Percentiles rank a stretch among this genome's conserved stretches.
phyloP scores from a whole-genome alignment of 2,113 vertebrate species.

The Amblyopsis rosae region DNA sequence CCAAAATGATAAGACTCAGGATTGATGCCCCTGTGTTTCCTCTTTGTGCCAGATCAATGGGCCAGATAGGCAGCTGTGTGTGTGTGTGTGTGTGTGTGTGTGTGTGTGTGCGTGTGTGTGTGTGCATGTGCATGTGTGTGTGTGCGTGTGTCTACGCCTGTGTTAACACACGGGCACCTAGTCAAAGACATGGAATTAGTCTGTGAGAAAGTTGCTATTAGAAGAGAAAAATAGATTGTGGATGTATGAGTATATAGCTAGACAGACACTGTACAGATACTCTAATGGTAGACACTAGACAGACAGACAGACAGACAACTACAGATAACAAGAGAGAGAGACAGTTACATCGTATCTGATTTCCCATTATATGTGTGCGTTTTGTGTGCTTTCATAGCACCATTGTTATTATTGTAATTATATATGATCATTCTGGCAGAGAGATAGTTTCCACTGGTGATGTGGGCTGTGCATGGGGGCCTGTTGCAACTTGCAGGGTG shows the following conservation, averaged over 20 bases:
- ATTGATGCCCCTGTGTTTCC: conserved; percentile 76
- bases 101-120: conserved; percentile 8
- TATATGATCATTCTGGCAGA: conserved; percentile 69
- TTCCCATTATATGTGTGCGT: not conserved
- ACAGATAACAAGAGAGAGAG: conserved; percentile 15
- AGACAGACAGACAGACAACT: not conserved
- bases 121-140: conserved; percentile 13
- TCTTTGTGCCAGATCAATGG: conserved; percentile 68
- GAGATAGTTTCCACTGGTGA: conserved; percentile 68
- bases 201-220: too few species aligned
- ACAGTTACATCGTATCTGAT: not conserved
- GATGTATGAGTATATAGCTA: not conserved
- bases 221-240: not conserved
- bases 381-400: conserved; percentile 44
- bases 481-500: conserved; percentile 64
- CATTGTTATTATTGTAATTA: conserved; percentile 73
- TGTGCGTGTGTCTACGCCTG: conserved; percentile 13
- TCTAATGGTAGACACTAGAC: not conserved
- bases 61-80: conserved; percentile 65
- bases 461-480: conserved; percentile 58
- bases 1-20: conserved; percentile 71
- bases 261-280: not conserved
- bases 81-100: conserved; percentile 14
- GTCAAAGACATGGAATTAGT: conserved; percentile 24
- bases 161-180: conserved; percentile 62